Evolutionary conservation across 2,113 vertebrate genomes (phyloP), one percentile per base, ranked within the genome.

Genomic region (Bos taurus): DNA sequence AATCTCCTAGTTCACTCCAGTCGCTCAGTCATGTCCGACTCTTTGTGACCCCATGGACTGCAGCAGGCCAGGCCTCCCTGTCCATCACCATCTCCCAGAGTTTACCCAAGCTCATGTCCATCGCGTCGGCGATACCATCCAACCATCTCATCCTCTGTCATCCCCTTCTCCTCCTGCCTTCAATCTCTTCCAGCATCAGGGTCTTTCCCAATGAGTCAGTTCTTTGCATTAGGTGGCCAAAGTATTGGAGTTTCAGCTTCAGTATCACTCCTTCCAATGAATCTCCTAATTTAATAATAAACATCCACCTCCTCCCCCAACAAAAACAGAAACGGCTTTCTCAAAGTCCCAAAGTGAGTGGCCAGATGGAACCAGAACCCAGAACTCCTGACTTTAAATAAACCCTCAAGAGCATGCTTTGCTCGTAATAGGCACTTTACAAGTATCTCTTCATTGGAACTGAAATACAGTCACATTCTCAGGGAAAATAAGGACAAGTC

Each of bases 81-180:
- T 71, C n/a, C 5, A 40, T 71, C n/a, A 40, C n/a, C 67, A 71
- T 40, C n/a, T 71, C 67, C 67, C 9, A 0, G n/a, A 40, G n/a
- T 23, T 40, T 3, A 71, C n/a, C 19, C 19, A 71, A 71, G 23
- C 5, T 71, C n/a, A 40, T 12, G 67, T 71, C 67, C 67, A 71
- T 6, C 2, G 5, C 0, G 10, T 71, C 2, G 0, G n/a, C 0
- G 10, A 71, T 12, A 2, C 2, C n/a, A 40, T 71, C 67, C 67
- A 6, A 3, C 2, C 67, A 23, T 71, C 67, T 71, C 67, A 40
- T 40, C 67, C 67, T 71, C 19, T 40, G 10, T 74, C 0, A 0
- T 71, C n/a, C 67, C 19, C 67, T 74, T 74, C n/a, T 23, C 19
- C 4, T 71, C 64, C 67, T 40, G 19, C 67, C 67, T 23, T 12